Evolutionary conservation across 2,797 vertebrate species (phyloP).

Genomic region (Naso thynnoides): DNA sequence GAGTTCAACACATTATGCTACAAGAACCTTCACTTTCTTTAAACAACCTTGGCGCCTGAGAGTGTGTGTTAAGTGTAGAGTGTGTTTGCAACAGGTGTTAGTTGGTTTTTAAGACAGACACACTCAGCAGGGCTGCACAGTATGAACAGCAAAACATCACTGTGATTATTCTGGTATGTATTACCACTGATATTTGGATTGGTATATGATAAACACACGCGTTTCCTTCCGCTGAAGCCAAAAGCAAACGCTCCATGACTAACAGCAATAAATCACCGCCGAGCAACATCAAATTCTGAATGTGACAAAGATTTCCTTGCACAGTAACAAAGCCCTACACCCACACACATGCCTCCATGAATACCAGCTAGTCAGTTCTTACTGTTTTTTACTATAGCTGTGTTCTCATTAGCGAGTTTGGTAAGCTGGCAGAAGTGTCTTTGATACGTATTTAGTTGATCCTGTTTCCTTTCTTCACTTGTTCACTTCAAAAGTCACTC

Average conservation of each 20-base stretch:
- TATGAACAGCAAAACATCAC: constrained; percentile 17
- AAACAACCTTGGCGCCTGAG: constrained; percentile 26
- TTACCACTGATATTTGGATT: constrained; percentile 32
- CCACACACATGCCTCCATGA: constrained; percentile 43
- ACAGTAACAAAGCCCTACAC: constrained; percentile 43
- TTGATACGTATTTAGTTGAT: background rate
- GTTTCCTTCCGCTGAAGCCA: constrained; percentile 28
- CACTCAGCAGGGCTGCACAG: background rate
- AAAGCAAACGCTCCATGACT: constrained; percentile 38
- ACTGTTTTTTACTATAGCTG: constrained; percentile 31
- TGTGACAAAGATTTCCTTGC: constrained; percentile 49
- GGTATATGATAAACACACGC: constrained; percentile 27
- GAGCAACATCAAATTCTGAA: constrained; percentile 40
- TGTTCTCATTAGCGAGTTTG: constrained; percentile 44
- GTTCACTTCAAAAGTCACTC: constrained; percentile 8
- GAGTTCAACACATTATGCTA: constrained; percentile 36
- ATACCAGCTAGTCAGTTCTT: constrained; percentile 35
- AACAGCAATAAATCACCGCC: constrained; percentile 36
- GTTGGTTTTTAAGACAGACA: background rate
- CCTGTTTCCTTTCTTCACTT: background rate
- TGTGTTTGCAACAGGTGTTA: constrained; percentile 22
- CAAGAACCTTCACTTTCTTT: constrained; percentile 45
- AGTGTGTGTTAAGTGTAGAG: constrained; percentile 12
- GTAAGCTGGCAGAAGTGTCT: constrained; percentile 4
- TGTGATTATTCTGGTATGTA: constrained; percentile 36